A percentile compares a stretch with the other conserved stretches of the same genome.
These are phyloP conservation scores for Enchytraeus crypticus DNA, from an alignment of 2,888 invertebrate genomes.

Conservation along the genomic window DNA sequence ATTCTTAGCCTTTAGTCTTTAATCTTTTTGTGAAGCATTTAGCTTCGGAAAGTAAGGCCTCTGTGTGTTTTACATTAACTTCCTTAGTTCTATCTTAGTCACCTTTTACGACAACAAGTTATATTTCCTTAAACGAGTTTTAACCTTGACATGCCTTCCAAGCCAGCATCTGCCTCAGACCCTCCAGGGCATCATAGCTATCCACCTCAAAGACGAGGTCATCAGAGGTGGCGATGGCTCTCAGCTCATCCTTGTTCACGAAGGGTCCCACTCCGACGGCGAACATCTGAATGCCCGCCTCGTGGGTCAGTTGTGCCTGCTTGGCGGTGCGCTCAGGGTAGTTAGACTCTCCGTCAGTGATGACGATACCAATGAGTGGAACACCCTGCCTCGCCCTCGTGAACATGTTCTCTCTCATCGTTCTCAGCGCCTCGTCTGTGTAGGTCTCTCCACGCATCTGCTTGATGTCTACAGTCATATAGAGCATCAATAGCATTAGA, in stretches of 20 bases:
- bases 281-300: slow-evolving; percentile 1
- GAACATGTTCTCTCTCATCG: slow-evolving; percentile 5
- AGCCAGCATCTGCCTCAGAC: slow-evolving; percentile 7
- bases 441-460: slow-evolving; percentile 16
- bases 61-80: no score
- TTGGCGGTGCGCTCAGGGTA: background rate
- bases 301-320: slow-evolving; percentile 3
- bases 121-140: no score
- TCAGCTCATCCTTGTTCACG: slow-evolving; percentile 12
- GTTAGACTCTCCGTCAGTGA: slow-evolving; percentile 15
- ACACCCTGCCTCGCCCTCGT: slow-evolving; percentile 5
- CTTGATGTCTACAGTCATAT: slow-evolving; percentile 7
- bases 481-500: no score
- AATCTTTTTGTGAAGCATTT: no score
- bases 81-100: no score
- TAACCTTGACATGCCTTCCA: slow-evolving; percentile 13
- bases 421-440: slow-evolving; percentile 9
- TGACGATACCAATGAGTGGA: slow-evolving; percentile 12
- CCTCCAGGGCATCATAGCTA: slow-evolving; percentile 10
- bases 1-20: no score
- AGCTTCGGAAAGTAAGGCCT: no score
- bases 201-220: slow-evolving; percentile 9
- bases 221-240: slow-evolving; percentile 4
- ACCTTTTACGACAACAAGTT: no score
- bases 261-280: slow-evolving; percentile 15